Conservation (phyloP, 2,797 vertebrate species). For the Columba guinea region DNA sequence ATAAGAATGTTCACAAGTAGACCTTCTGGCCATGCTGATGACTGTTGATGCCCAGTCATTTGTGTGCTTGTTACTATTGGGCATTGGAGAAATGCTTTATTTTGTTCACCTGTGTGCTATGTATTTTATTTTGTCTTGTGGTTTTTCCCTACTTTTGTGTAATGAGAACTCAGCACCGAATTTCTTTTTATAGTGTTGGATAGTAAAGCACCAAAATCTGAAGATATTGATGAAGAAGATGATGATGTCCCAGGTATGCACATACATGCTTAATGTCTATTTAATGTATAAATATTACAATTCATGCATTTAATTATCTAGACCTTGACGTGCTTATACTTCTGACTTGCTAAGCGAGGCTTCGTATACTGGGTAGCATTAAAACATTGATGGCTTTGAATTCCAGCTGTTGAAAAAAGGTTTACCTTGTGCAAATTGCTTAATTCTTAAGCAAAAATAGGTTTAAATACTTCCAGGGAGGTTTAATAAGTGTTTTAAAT, state of each 20-base stretch:
- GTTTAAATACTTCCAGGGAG: background rate
- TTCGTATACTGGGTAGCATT: background rate
- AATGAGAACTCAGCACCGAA: background rate
- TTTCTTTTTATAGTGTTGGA: conserved; percentile 86
- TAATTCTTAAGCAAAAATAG: background rate
- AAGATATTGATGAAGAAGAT: conserved; percentile 97
- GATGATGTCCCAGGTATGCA: conserved; percentile 93
- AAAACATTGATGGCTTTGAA: background rate
- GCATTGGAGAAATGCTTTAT: background rate
- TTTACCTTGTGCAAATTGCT: background rate
- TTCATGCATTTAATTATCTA: background rate
- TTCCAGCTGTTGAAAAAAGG: background rate
- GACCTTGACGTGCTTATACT: background rate
- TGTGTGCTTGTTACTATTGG: background rate
- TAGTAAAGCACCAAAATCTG: conserved; percentile 92
- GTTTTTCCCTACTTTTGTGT: background rate
- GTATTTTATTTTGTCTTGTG: background rate
- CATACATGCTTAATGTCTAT: background rate
- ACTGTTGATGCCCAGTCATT: background rate
- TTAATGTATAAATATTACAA: background rate
- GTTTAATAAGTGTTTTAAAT: background rate
- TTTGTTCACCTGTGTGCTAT: background rate
- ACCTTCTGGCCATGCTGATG: background rate
- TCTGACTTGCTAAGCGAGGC: background rate
- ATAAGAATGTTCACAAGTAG: background rate